Percentiles rank a stretch among this genome's conserved stretches.
phyloP scores from a whole-genome alignment of 2,797 vertebrate genomes.

The Netta rufina region DNA sequence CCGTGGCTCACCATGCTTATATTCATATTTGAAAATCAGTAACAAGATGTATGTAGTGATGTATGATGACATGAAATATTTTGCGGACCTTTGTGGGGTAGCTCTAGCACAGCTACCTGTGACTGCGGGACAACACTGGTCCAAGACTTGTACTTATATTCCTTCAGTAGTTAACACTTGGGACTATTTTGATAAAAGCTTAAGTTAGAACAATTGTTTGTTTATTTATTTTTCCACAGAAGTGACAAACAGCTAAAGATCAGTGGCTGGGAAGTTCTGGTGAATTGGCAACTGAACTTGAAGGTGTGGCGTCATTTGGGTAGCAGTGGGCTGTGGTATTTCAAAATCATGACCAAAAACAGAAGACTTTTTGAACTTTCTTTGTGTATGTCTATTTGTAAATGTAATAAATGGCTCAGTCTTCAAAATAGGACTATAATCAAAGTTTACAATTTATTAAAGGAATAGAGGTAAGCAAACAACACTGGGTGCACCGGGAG shows the following conservation, averaged over 20 bases:
- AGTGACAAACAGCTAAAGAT: background rate
- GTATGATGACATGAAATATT: background rate
- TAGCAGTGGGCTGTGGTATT: background rate
- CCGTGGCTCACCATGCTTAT: background rate
- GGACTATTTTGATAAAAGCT: background rate
- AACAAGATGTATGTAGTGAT: background rate
- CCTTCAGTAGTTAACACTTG: background rate
- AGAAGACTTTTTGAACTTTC: background rate
- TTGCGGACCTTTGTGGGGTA: background rate
- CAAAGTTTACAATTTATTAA: too few species aligned
- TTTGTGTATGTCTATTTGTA: background rate
- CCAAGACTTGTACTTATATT: background rate
- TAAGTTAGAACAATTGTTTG: background rate
- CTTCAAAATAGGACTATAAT: too few species aligned
- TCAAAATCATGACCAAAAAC: background rate
- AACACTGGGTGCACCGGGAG: too few species aligned
- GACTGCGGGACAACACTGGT: background rate
- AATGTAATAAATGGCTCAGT: too few species aligned
- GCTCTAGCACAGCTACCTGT: background rate
- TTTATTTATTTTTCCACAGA: background rate
- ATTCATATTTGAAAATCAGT: background rate
- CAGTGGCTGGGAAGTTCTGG: background rate
- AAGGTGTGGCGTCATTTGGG: background rate
- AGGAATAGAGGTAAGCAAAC: too few species aligned
- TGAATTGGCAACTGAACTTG: background rate